Evolutionary conservation across 1,140 invertebrate genomes (phyloP), one percentile per base, ranked within the genome.

Genomic region (Apis dorsata): DNA sequence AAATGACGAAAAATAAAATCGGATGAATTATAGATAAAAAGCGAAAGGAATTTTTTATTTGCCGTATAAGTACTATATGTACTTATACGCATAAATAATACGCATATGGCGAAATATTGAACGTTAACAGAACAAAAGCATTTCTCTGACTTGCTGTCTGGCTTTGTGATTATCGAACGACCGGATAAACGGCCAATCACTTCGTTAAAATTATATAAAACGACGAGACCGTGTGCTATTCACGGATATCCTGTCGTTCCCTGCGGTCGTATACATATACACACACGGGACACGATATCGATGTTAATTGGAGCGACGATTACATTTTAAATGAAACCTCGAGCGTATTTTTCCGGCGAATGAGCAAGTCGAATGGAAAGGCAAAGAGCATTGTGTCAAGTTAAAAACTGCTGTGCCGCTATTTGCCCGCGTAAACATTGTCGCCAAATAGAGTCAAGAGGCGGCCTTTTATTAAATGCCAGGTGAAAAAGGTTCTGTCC

Each of bases 181-280:
- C 17, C 55, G 79, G 63, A 81, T 76, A 28, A 81, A 81, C 71
- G 51, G 24, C 28, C 62, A 81, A 76, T 81, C 79, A 65, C 53
- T 76, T 68, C 72, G 72, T 81, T 55, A 75, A 81, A 81, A 81
- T 81, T 68, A 66, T 76, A 81, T 74, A 81, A 81, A 81, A 81
- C 72, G 72, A 66, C 51, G 24, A 19, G 34, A 19, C 49, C 13
- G 11, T 12, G 7, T 21, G 21, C 17, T 24, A 55, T 73, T n/a
- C 59, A 5, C 21, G 53, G 34, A 19, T 21, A 51, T 24, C 44
- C 69, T n/a, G 19, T 62, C 28, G 72, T 13, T 15, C 72, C 57
- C 17, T 44, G 68, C 21, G 59, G 24, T 34, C 49, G 24, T 12
- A 13, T 34, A 24, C 4, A 34, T 60, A n/a, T 49, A 59, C 21